These are phyloP conservation scores for Dynastes maya DNA, from an alignment of 2,888 invertebrate genomes.

Conservation along the genomic window DNA sequence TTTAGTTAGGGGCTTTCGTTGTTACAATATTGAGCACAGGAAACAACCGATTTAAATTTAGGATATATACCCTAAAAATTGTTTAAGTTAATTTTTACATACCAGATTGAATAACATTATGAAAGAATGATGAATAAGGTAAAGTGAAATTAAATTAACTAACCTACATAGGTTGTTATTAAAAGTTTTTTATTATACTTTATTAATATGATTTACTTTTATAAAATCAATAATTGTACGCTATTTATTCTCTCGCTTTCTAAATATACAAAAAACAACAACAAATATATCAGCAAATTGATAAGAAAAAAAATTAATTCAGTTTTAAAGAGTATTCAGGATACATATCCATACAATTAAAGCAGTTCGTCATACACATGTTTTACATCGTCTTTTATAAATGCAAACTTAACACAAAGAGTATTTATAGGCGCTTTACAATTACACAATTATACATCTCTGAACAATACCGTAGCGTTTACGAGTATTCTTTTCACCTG, in stretches of 20 bases:
- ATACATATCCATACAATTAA: slow-evolving; percentile 4
- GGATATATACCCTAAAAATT: background rate
- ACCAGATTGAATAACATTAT: background rate
- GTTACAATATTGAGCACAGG: background rate
- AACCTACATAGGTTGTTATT: background rate
- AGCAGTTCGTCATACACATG: too few species aligned
- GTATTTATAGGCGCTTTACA: too few species aligned
- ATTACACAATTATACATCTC: too few species aligned
- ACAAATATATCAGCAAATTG: background rate
- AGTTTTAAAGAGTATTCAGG: slow-evolving; percentile 36
- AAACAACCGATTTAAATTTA: background rate
- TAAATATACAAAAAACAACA: background rate
- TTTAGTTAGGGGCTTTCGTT: background rate
- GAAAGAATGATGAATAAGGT: background rate
- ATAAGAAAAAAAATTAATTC: background rate
- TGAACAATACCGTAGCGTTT: too few species aligned
- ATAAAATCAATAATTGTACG: slow-evolving; percentile 1
- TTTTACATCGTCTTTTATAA: too few species aligned
- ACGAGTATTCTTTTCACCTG: too few species aligned
- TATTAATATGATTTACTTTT: background rate
- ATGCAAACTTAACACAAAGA: too few species aligned
- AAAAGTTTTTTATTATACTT: background rate
- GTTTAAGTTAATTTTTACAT: background rate
- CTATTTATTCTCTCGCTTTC: background rate
- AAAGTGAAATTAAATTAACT: slow-evolving; percentile 4